phyloP scores from a whole-genome alignment of 2,113 vertebrate species.

The Gasterosteus aculeatus region DNA sequence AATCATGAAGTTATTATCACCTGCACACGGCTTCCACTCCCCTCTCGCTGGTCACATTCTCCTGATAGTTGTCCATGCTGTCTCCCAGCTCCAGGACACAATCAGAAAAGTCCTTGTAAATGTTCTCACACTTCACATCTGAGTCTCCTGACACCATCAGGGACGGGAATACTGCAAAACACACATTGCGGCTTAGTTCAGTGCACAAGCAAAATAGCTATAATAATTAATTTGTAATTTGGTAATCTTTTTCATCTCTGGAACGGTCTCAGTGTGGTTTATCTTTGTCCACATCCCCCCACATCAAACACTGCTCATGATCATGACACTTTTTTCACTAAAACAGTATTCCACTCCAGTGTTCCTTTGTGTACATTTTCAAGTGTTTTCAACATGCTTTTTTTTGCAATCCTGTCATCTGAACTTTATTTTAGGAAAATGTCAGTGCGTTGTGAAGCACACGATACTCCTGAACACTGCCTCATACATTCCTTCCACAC shows the following conservation, averaged over 20 bases:
- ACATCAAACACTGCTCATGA: not conserved
- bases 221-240: not conserved
- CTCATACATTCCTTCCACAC: constrained; percentile 4
- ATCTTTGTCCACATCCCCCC: not conserved
- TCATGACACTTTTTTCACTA: not conserved
- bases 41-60: constrained; percentile 72
- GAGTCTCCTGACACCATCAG: constrained; percentile 56
- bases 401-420: not conserved
- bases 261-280: not conserved
- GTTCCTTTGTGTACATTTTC: not conserved
- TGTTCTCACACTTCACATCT: constrained; percentile 61
- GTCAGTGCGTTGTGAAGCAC: not conserved
- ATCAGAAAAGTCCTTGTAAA: constrained; percentile 82
- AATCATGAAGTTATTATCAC: constrained; percentile 52
- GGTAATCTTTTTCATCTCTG: not conserved
- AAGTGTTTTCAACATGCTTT: not conserved
- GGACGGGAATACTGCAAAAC: constrained; percentile 67
- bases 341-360: not conserved
- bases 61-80: constrained; percentile 78
- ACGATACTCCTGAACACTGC: constrained; percentile 16
- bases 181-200: constrained; percentile 7
- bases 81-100: constrained; percentile 81
- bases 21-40: constrained; percentile 75
- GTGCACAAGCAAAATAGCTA: not conserved
- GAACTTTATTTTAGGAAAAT: constrained; percentile 13